Base-by-base conservation (phyloP, 2,113 vertebrate species). In the Phylloscopus whistleri region DNA sequence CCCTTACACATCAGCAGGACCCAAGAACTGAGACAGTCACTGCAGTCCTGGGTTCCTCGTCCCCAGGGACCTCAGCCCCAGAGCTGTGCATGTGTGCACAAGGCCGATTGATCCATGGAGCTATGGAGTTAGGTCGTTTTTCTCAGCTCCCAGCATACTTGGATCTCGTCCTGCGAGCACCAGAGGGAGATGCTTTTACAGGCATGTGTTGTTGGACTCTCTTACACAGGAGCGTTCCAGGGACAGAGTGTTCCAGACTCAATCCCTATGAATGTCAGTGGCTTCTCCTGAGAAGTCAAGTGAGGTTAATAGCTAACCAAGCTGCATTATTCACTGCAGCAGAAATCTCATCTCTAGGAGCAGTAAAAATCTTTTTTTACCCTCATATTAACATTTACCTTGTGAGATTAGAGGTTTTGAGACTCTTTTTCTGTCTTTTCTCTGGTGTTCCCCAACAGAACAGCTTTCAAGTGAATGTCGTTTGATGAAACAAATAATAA, bases 291-390 rank as follows among this genome's bases (percentile, higher is more conserved):
- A 68, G 26, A 90, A 75, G 64, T 83, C 33, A 87, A 74, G n/a
- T 43, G 66, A 96, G 56, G 73, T 92, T 93, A 93, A 87, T 90
- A 83, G 81, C 80, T 90, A 89, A 92, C 74, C 35, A 81, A 66
- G 44, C 37, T 70, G 19, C 28, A 15, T 44, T 68, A 46, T 59
- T 91, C n/a, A 44, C 85, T 94, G 66, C 23, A 85, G 69, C 46
- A 77, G 46, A 23, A 43, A 39, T 59, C 23, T 67, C 24, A 37
- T 51, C 51, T 86, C 62, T 63, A 69, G 30, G 19, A 74, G 60
- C 37, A 68, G 31, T 64, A 63, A 79, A 79, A 37, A 21, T 64
- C 46, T 64, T 52, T 60, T 88, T 60, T 72, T 35, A 35, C 23
- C 24, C 13, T 91, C 49, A 37, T 7, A 30, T 63, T 84, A 51